Base-by-base conservation (phyloP, 2,113 vertebrate genomes). In the Laterallus jamaicensis region DNA sequence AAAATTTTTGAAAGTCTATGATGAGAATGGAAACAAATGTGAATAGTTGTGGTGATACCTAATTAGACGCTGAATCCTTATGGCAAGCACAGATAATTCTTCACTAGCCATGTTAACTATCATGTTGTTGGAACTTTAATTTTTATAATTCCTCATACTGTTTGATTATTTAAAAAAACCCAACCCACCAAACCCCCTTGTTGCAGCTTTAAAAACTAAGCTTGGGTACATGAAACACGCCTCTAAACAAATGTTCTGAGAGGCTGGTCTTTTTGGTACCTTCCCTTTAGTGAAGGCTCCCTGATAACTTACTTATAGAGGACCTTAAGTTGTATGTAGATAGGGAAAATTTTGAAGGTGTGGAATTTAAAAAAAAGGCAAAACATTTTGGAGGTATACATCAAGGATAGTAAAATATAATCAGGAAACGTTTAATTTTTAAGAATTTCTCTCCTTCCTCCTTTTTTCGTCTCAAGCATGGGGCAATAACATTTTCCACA, bases 401-500 rank as follows among this genome's bases (percentile, higher is more conserved):
- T 79, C 39, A 62, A 79, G n/a, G 44, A 40, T 66, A 91, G 40
- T 79, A 90, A 96, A 93, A 90, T 91, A 62, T 25, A 86, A 81
- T 49, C 29, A 86, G 78, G 60, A 84, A 86, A 71, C 70, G 11
- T 47, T 82, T 84, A 40, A 60, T 59, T 60, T 44, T 55, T 47
- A 47, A 18, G 18, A 47, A 47, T 47, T 31, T 22, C 5, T 74
- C 69, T 86, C 17, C 56, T 31, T 8, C 2, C 7, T 76, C 47
- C 52, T 62, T 9, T 79, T 52, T 66, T 44, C 55, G 4, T 24
- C 40, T 28, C 55, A 54, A 47, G 21, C 60, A 37, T 49, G 39
- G 81, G 66, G 15, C 86, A 82, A 67, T 73, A 84, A 84, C 20
- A 42, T 80, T 87, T 81, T 82, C 59, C 52, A 79, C 13, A 22